Base-by-base conservation (phyloP, 1,140 invertebrate species). In the Zaprionus ghesquierei region DNA sequence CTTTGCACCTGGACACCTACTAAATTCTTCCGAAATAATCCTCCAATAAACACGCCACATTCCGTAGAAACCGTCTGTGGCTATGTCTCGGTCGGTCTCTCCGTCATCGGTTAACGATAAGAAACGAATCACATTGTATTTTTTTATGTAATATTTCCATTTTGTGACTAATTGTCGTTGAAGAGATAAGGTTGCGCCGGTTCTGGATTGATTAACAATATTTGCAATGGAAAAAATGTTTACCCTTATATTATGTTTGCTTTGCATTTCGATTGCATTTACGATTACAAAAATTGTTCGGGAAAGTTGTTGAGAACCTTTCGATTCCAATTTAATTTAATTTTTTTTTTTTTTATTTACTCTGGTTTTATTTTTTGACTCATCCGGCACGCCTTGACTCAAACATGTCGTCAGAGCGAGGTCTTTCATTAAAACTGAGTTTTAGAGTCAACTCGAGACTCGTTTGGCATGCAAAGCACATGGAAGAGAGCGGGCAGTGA, bases 141-240 rank as follows among this genome's bases (percentile, higher is more conserved):
- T 13, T 41, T 18, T 22, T 54, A 31, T 56, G 20, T 46, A 51
- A 51, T 56, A 69, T 69, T 79, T 62, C 6, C 4, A 46, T 22
- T 9, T 22, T 18, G 20, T 82, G 80, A 82, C 44, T 84, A 82
- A 82, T 77, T 61, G 29, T 29, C 35, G 10, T 12, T 50, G 31
- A 33, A n/a, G 20, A 60, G 59, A 51, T 61, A 49, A 59, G 63
- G 49, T 51, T 60, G 27, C n/a, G 41, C 41, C 10, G 41, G 18
- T 10, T 46, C 50, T 15, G n/a, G 13, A n/a, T 53, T 54, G 31
- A n/a, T 27, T 15, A 25, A 25, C 12, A 10, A 20, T 15, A 18
- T 35, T 18, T n/a, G 35, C 10, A 23, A 31, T 46, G 9, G 41
- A 60, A 58, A 46, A 71, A 53, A 38, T 31, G 41, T 12, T 46